Conservation (phyloP, 2,797 vertebrate species). For the Ceryle rudis region DNA sequence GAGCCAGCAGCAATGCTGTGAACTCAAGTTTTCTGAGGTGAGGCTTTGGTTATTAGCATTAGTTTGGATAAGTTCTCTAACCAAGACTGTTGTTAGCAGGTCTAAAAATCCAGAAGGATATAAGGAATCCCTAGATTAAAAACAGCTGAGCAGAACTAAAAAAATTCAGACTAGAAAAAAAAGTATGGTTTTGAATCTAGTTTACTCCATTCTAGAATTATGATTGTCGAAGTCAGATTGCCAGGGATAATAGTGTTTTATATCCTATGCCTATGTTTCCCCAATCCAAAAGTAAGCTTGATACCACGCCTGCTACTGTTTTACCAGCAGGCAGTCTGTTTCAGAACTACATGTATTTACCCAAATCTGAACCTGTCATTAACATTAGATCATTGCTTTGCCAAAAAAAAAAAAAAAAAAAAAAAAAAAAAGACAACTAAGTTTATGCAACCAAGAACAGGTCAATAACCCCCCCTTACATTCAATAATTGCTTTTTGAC, state of each 20-base stretch:
- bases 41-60: not conserved
- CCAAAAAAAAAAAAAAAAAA: not conserved
- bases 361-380: not conserved
- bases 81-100: not conserved
- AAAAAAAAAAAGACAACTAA: not conserved
- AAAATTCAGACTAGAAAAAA: not conserved
- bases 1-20: not conserved
- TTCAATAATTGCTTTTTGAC: not conserved
- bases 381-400: not conserved
- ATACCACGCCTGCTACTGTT: not conserved
- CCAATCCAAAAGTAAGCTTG: not conserved
- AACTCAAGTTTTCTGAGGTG: not conserved
- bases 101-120: not conserved
- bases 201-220: not conserved
- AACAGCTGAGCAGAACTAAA: not conserved
- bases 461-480: not conserved
- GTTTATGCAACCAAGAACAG: not conserved
- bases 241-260: not conserved
- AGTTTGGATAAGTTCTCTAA: not conserved
- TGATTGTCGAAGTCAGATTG: not conserved
- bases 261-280: not conserved
- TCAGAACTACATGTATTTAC: not conserved
- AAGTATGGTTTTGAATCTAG: not conserved
- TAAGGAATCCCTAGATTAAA: not conserved
- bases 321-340: not conserved